Conservation (phyloP, 1,140 invertebrate genomes). For the Maniola jurtina region DNA sequence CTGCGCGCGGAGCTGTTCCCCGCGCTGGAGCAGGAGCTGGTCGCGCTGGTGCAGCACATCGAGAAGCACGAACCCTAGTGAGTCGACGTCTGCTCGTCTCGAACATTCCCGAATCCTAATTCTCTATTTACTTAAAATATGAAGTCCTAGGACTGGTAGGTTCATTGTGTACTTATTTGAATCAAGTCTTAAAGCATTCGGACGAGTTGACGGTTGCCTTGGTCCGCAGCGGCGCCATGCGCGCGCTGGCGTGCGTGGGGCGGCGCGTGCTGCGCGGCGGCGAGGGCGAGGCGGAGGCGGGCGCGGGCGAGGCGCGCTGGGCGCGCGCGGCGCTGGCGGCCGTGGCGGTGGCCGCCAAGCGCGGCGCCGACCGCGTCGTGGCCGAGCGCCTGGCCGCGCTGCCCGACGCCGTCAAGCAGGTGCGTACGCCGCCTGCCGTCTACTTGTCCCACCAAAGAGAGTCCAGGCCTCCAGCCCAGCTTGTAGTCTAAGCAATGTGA, state of each 20-base stretch:
- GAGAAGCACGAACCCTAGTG: slow-evolving; percentile 94
- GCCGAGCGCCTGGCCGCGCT: slow-evolving; percentile 91
- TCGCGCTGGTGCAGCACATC: slow-evolving; percentile 90
- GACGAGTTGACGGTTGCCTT: no score
- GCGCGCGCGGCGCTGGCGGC: slow-evolving; percentile 69
- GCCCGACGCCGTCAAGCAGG: slow-evolving; percentile 85
- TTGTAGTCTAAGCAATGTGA: no score
- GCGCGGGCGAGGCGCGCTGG: slow-evolving; percentile 87
- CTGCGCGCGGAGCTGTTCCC: slow-evolving; percentile 94
- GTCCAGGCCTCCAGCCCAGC: no score
- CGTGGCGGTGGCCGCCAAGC: slow-evolving; percentile 88
- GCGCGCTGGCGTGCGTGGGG: slow-evolving; percentile 60
- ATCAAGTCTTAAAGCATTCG: no score
- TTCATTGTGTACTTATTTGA: no score
- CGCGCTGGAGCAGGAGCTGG: slow-evolving; percentile 90
- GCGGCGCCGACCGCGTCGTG: slow-evolving; percentile 96
- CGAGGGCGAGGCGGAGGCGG: slow-evolving; percentile 24
- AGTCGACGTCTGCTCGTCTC: slow-evolving; percentile 52
- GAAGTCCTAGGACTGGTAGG: no score
- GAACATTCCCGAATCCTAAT: no score
- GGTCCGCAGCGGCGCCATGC: slow-evolving; percentile 60
- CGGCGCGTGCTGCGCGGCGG: slow-evolving; percentile 82
- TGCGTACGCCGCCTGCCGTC: slow-evolving; percentile 43
- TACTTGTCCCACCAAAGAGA: no score
- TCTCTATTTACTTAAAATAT: no score